Conservation (phyloP, 2,113 vertebrate species). For the Carassius auratus region DNA sequence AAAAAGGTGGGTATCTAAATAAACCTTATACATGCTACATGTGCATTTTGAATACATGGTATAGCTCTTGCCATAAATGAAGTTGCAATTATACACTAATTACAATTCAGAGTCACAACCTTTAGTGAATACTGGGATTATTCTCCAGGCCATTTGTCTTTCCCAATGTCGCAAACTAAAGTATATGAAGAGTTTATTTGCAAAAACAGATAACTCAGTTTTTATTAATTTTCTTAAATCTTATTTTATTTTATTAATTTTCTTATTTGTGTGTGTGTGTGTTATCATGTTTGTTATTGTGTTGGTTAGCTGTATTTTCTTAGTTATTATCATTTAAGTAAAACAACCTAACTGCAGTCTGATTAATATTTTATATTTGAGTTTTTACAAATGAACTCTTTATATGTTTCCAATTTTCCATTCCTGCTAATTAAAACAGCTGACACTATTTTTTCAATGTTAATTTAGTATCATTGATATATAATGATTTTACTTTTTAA, state of each 20-base stretch:
- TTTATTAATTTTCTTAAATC: too few species aligned
- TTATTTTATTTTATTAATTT: too few species aligned
- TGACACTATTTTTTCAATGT: neutral
- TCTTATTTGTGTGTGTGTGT: too few species aligned
- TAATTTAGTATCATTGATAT: too few species aligned
- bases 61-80: neutral
- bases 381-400: too few species aligned
- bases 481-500: neutral
- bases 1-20: slow-evolving; percentile 74
- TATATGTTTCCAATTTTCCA: too few species aligned
- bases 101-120: neutral
- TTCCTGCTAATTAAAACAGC: neutral
- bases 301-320: too few species aligned
- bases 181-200: neutral
- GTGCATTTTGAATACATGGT: neutral
- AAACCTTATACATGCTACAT: neutral
- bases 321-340: too few species aligned
- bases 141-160: neutral
- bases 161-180: neutral
- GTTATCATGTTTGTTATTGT: too few species aligned
- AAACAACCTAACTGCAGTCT: too few species aligned
- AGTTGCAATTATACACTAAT: neutral
- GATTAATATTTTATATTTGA: too few species aligned
- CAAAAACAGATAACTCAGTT: too few species aligned
- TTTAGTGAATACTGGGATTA: neutral